These are phyloP conservation scores for Erynnis tages DNA, from an alignment of 2,888 invertebrate genomes.

Conservation along the genomic window DNA sequence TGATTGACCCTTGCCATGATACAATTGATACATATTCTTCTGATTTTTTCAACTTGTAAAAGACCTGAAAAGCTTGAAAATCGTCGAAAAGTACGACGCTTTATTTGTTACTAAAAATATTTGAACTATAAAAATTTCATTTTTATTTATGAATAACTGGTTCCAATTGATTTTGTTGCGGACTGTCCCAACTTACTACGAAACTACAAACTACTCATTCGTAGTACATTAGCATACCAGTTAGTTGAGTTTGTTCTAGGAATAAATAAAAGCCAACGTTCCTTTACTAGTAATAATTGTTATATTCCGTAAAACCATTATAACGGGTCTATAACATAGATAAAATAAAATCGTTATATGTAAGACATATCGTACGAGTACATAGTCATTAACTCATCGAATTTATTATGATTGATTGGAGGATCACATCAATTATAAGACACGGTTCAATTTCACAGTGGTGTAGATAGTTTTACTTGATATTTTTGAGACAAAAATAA, in stretches of 20 bases:
- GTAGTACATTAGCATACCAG: not conserved
- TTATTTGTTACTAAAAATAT: too few species aligned
- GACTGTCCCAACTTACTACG: not conserved
- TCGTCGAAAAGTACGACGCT: too few species aligned
- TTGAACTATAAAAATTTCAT: too few species aligned
- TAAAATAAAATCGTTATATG: not conserved
- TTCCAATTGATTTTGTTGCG: not conserved
- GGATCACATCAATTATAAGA: too few species aligned
- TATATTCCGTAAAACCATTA: not conserved
- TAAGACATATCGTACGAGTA: not conserved
- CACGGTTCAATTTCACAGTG: too few species aligned
- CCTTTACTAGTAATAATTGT: not conserved
- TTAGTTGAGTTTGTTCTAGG: not conserved
- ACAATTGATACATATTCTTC: too few species aligned
- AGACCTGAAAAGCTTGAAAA: too few species aligned
- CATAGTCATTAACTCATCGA: conserved; percentile 1
- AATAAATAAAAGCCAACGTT: not conserved
- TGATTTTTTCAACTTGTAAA: too few species aligned
- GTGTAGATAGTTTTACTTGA: too few species aligned
- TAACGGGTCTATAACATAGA: not conserved
- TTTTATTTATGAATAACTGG: too few species aligned
- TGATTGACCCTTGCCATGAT: too few species aligned
- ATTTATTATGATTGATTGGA: not conserved
- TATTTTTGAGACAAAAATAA: too few species aligned
- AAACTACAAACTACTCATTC: not conserved